Conservation (phyloP, 2,113 vertebrate genomes). For the Micronisus gabar region DNA sequence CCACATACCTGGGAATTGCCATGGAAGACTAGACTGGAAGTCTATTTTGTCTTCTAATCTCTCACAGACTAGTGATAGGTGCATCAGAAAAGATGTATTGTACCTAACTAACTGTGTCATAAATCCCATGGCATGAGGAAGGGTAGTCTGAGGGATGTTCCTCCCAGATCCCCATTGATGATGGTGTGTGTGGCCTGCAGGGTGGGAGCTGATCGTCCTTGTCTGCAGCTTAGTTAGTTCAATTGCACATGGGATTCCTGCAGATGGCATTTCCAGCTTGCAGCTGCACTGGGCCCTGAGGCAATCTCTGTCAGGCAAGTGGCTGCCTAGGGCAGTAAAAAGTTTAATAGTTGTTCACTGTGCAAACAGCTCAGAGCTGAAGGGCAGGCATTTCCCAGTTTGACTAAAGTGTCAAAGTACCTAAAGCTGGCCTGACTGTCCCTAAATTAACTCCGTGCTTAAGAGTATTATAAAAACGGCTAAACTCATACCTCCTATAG, state of each 20-base stretch:
- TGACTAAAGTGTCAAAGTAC: background rate
- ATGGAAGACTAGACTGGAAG: background rate
- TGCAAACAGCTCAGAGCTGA: background rate
- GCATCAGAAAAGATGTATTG: background rate
- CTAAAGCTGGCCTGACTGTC: background rate
- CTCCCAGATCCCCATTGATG: accelerated
- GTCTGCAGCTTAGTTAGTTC: background rate
- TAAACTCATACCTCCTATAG: background rate
- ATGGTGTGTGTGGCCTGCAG: background rate
- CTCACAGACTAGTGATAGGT: background rate
- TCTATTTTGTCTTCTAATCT: background rate
- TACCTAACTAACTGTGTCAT: background rate
- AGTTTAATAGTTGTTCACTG: background rate
- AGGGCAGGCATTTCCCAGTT: background rate
- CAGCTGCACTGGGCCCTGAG: background rate
- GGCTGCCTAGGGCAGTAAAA: background rate
- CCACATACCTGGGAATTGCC: background rate
- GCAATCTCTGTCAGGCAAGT: background rate
- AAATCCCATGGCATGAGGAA: background rate
- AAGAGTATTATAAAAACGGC: background rate
- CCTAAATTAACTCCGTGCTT: background rate
- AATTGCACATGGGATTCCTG: background rate
- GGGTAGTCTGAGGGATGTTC: background rate
- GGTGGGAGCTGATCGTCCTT: background rate
- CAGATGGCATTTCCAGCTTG: background rate